phyloP scores from a whole-genome alignment of 2,888 invertebrate species.

The Lepidocyrtoides sp. region DNA sequence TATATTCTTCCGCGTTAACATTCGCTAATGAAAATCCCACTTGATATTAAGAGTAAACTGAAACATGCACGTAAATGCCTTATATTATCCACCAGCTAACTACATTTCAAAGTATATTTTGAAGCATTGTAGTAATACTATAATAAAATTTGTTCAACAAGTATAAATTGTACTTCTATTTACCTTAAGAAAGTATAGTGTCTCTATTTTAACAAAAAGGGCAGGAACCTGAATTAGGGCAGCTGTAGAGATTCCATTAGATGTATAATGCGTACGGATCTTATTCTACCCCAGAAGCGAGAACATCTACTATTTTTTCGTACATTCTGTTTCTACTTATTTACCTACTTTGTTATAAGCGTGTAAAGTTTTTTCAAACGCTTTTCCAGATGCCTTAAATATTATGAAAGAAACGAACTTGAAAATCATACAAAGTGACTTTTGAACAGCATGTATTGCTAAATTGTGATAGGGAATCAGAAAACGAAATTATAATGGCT shows the following conservation, averaged over 20 bases:
- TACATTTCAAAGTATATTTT: not conserved
- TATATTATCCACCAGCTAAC: not conserved
- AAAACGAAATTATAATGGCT: not conserved
- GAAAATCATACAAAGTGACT: no score
- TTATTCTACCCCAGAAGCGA: not conserved
- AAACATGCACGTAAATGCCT: not conserved
- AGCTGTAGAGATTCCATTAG: not conserved
- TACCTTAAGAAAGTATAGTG: not conserved
- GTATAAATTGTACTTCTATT: not conserved
- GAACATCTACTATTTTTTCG: not conserved
- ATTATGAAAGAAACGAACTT: not conserved
- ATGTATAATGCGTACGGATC: not conserved
- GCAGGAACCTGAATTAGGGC: constrained; percentile 13
- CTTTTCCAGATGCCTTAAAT: not conserved
- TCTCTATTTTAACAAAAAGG: constrained; percentile 14
- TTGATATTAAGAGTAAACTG: not conserved
- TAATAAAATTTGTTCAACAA: not conserved
- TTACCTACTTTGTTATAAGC: not conserved
- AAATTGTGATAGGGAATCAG: not conserved
- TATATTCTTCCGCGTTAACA: not conserved
- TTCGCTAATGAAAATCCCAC: not conserved
- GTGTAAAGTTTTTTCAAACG: not conserved
- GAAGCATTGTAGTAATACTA: not conserved
- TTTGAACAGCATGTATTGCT: no score
- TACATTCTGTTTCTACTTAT: not conserved